Evolutionary conservation across 1,140 invertebrate genomes (phyloP), one percentile per base, ranked within the genome.

Genomic region (Parasteatoda tepidariorum): DNA sequence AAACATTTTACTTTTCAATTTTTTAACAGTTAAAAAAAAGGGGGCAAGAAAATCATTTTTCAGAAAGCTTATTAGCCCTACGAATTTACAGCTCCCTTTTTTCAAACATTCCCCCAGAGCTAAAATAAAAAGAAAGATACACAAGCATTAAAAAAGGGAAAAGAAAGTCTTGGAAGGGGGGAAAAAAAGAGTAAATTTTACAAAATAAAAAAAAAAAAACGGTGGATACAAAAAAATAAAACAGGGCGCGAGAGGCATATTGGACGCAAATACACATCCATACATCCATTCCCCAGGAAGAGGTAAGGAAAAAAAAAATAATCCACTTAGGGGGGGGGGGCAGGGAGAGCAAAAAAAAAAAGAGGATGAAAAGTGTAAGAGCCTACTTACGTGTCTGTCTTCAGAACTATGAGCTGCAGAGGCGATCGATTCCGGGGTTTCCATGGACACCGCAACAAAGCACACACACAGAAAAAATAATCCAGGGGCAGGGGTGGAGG

Each of bases 351-450:
- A 64, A 55, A 54, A n/a, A 61, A 71, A 67, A 57, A 66, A 38
- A 54, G 41, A 84, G 75, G 71, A 75, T 70, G 83, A 66, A 78
- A 71, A 84, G 83, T 70, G 83, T 71, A 73, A 75, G 83, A 84
- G 83, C 34, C 68, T 85, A 85, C 85, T 86, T 85, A 86, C 85
- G 61, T 85, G 85, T 84, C 85, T 79, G 78, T 86, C 85, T 68
- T 86, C 85, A 38, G 85, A 83, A 70, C 85, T 86, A 73, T 86
- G 85, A 78, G 84, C 85, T 86, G 85, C 82, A 73, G 70, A 18
- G 41, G 24, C 38, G 54, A 84, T 70, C 78, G 74, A 84, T 59
- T 57, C 67, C 22, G 24, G 48, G 76, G 74, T 76, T 41, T 48
- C 83, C 66, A 68, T 71, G 31, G 15, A 13, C 76, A 64, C 68